phyloP scores from a whole-genome alignment of 2,113 vertebrate species.

The Aspiorhynchus laticeps region DNA sequence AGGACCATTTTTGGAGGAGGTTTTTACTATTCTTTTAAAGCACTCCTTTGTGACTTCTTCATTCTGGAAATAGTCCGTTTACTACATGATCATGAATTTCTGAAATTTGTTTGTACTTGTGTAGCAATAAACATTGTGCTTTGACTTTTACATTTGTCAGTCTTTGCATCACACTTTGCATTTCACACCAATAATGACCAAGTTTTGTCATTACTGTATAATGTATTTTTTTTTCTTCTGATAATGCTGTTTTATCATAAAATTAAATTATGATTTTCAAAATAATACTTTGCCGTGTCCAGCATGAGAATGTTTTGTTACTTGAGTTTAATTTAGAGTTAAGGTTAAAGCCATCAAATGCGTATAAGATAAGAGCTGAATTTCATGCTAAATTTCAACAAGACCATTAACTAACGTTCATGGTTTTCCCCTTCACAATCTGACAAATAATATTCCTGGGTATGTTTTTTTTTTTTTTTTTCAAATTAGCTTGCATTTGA shows the following conservation, averaged over 20 bases:
- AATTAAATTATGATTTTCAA: background rate
- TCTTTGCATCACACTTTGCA: background rate
- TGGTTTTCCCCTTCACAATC: background rate
- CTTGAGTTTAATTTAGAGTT: background rate
- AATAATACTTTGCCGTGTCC: background rate
- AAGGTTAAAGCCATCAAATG: background rate
- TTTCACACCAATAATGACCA: background rate
- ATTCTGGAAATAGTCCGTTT: background rate
- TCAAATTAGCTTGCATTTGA: background rate
- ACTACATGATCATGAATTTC: background rate
- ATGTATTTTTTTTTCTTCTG: background rate
- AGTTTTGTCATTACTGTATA: background rate
- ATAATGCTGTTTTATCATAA: background rate
- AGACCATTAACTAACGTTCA: background rate
- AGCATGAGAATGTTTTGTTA: background rate
- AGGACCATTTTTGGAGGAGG: background rate
- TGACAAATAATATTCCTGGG: background rate
- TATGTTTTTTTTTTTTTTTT: background rate
- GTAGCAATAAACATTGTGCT: constrained; percentile 15
- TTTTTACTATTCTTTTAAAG: constrained; percentile 8
- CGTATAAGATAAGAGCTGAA: background rate
- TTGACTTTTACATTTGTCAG: background rate
- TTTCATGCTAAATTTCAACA: background rate
- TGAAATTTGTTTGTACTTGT: background rate
- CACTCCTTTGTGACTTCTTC: background rate